Conservation (phyloP, 2,797 vertebrate species). For the Sebastes minor region DNA sequence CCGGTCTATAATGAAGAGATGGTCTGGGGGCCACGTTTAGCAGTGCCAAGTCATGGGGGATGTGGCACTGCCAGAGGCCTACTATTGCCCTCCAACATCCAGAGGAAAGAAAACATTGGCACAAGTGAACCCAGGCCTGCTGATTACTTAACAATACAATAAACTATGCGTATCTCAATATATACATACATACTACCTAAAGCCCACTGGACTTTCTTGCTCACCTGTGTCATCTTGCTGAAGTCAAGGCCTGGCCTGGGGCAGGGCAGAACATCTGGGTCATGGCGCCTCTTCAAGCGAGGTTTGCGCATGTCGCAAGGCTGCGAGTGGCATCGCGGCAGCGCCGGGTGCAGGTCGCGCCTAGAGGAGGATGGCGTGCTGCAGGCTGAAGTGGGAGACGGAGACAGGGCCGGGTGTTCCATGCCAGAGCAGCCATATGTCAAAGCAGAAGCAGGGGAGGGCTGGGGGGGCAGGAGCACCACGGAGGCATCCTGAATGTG, state of each 20-base stretch:
- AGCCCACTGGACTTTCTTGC: neutral
- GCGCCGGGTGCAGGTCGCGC: slow-evolving; percentile 82
- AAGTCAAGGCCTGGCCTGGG: slow-evolving; percentile 88
- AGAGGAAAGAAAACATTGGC: neutral
- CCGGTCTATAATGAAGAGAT: neutral
- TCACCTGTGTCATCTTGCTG: slow-evolving; percentile 91
- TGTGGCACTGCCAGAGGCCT: neutral
- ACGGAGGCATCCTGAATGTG: slow-evolving; percentile 85
- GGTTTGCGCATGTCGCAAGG: slow-evolving; percentile 92
- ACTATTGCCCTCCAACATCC: neutral
- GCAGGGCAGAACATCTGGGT: slow-evolving; percentile 83
- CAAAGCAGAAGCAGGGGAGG: slow-evolving; percentile 77
- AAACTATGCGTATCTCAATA: neutral
- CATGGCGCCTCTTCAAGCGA: slow-evolving; percentile 87
- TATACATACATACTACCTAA: neutral
- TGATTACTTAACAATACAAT: neutral
- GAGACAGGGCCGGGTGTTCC: slow-evolving; percentile 79
- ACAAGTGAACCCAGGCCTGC: neutral
- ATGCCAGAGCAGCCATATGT: slow-evolving; percentile 62
- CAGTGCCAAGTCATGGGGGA: neutral
- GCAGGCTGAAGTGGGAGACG: slow-evolving; percentile 87
- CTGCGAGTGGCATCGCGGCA: slow-evolving; percentile 92
- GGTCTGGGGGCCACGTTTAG: neutral
- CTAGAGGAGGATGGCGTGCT: slow-evolving; percentile 87
- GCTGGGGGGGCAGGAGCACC: slow-evolving; percentile 75